These are phyloP conservation scores for Chymomyza costata DNA, from an alignment of 1,140 invertebrate species.

Conservation along the genomic window DNA sequence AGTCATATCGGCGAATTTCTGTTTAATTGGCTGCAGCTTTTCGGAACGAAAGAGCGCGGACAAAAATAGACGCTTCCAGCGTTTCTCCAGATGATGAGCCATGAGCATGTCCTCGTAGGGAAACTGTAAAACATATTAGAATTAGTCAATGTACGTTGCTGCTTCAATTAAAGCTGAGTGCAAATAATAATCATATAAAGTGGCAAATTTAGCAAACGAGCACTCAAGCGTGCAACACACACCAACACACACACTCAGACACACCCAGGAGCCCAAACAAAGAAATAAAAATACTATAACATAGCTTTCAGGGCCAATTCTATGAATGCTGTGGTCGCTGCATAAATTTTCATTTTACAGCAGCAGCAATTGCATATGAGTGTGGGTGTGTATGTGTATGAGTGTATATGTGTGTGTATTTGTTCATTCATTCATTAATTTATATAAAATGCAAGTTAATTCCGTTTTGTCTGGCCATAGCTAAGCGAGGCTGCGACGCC, in stretches of 20 bases:
- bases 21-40: constrained; percentile 83
- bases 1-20: constrained; percentile 87
- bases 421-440: constrained; percentile 70
- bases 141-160: constrained; percentile 42
- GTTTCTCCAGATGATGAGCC: constrained; percentile 79
- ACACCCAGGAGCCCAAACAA: constrained; percentile 15
- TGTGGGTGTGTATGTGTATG: constrained; percentile 6
- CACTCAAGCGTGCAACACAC: constrained; percentile 27
- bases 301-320: constrained; percentile 45
- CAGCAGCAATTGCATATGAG: constrained; percentile 15
- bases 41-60: constrained; percentile 81
- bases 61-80: constrained; percentile 83
- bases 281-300: constrained; percentile 23
- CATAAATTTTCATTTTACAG: constrained; percentile 62
- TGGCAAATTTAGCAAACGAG: constrained; percentile 56
- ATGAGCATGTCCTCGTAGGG: constrained; percentile 75
- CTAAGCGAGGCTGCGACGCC: constrained; percentile 57
- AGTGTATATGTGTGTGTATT: constrained; percentile 18
- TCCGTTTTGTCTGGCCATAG: constrained; percentile 64
- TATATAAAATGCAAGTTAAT: constrained; percentile 75
- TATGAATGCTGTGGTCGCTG: constrained; percentile 30
- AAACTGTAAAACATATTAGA: constrained; percentile 61
- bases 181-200: constrained; percentile 72
- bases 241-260: constrained; percentile 13
- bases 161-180: constrained; percentile 65